phyloP scores from a whole-genome alignment of 2,113 vertebrate genomes.

The Vombatus ursinus region DNA sequence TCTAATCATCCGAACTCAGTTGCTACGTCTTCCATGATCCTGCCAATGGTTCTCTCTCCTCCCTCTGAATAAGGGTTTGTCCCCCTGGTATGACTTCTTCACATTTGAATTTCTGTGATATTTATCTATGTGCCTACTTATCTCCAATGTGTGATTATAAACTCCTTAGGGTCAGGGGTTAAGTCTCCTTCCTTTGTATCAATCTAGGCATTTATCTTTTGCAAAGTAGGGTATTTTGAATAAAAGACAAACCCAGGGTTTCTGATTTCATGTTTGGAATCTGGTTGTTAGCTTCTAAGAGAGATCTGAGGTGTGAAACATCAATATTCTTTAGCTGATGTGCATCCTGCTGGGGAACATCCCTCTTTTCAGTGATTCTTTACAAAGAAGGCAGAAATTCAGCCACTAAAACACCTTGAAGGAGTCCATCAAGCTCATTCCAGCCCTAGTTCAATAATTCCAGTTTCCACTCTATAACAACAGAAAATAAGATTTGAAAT shows the following conservation, averaged over 20 bases:
- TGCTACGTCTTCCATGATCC: not conserved
- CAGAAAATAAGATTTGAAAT: slow-evolving; percentile 8
- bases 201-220: not conserved
- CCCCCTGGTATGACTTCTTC: not conserved
- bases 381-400: not conserved
- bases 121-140: not conserved
- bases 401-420: not conserved
- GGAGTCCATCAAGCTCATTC: not conserved
- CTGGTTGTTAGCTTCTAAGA: not conserved
- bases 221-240: not conserved
- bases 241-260: not conserved
- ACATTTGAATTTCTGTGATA: not conserved
- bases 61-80: not conserved
- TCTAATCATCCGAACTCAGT: not conserved
- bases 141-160: not conserved
- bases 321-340: not conserved
- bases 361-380: not conserved
- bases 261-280: not conserved
- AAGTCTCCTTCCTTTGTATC: not conserved
- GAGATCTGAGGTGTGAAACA: slow-evolving; percentile 21
- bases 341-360: not conserved
- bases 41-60: rapidly evolving
- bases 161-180: not conserved
- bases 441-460: not conserved
- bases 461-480: not conserved